These are phyloP conservation scores for Hepsetus odoe DNA, from an alignment of 2,113 vertebrate genomes.

Conservation along the genomic window DNA sequence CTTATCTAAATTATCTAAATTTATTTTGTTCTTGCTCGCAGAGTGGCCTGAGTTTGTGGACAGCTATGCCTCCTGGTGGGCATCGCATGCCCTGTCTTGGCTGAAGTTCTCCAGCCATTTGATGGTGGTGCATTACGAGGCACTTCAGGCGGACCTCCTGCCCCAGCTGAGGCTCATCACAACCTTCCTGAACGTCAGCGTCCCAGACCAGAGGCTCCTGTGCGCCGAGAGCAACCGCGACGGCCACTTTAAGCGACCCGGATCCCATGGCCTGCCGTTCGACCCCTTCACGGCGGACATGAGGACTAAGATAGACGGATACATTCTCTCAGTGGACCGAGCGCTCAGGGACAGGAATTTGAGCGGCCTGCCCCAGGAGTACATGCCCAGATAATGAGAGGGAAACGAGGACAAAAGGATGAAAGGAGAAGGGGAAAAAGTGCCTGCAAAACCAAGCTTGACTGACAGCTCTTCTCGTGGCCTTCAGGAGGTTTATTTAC, in stretches of 20 bases:
- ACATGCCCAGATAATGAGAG: slow-evolving; percentile 82
- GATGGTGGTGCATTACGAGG: slow-evolving; percentile 92
- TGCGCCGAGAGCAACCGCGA: slow-evolving; percentile 93
- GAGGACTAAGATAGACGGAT: slow-evolving; percentile 80
- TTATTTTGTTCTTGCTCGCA: slow-evolving; percentile 57
- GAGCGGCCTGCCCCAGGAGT: slow-evolving; percentile 85
- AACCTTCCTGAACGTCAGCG: slow-evolving; percentile 77
- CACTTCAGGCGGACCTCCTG: slow-evolving; percentile 85
- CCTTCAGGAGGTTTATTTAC: slow-evolving; percentile 16
- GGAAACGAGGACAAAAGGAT: neutral
- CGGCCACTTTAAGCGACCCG: slow-evolving; percentile 91
- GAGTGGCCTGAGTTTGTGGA: slow-evolving; percentile 95
- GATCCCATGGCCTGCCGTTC: slow-evolving; percentile 79
- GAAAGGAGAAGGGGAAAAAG: neutral
- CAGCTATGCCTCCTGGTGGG: slow-evolving; percentile 97
- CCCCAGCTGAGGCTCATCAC: slow-evolving; percentile 86
- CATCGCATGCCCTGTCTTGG: slow-evolving; percentile 92
- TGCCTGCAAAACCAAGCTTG: slow-evolving; percentile 34
- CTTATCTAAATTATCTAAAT: no score
- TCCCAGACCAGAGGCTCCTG: slow-evolving; percentile 86
- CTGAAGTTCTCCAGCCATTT: slow-evolving; percentile 84
- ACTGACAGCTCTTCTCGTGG: neutral
- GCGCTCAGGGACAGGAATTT: slow-evolving; percentile 85
- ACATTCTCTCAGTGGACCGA: slow-evolving; percentile 83
- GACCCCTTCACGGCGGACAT: slow-evolving; percentile 90